A percentile compares a stretch with the other conserved stretches of the same genome.
phyloP scores from a whole-genome alignment of 2,888 invertebrate species.

The Actias luna region DNA sequence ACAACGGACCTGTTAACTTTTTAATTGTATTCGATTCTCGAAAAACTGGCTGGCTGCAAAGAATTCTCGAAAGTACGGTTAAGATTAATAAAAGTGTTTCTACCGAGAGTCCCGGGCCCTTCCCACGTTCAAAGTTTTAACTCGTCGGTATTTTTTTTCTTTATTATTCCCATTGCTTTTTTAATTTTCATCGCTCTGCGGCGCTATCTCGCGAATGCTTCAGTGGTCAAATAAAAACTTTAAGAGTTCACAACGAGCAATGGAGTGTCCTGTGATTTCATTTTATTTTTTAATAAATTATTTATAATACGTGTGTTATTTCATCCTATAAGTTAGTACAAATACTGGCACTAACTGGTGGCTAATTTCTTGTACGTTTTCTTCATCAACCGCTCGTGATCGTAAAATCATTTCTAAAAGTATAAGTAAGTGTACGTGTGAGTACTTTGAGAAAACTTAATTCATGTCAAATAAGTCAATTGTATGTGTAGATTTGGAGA shows the following conservation, averaged over 20 bases:
- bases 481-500: too few relatives aligned
- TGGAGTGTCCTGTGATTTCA: slow-evolving; percentile 26
- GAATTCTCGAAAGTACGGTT: slow-evolving; percentile 27
- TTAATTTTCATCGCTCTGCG: slow-evolving; percentile 75
- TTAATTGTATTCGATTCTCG: slow-evolving; percentile 43
- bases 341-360: too few relatives aligned
- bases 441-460: too few relatives aligned
- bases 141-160: slow-evolving; percentile 51
- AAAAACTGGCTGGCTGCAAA: slow-evolving; percentile 34
- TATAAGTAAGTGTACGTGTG: too few relatives aligned
- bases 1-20: slow-evolving; percentile 28
- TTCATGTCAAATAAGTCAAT: too few relatives aligned
- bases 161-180: slow-evolving; percentile 47
- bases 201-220: slow-evolving; percentile 81
- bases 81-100: slow-evolving; percentile 33
- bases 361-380: too few relatives aligned
- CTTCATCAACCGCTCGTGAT: too few relatives aligned
- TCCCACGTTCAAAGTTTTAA: slow-evolving; percentile 46
- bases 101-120: slow-evolving; percentile 32
- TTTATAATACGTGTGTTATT: not conserved
- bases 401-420: too few relatives aligned
- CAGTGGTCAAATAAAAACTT: slow-evolving; percentile 82
- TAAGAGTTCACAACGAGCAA: slow-evolving; percentile 70
- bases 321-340: not conserved
- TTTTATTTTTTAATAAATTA: not conserved